Evolutionary conservation across 2,797 vertebrate genomes (phyloP), one percentile per base, ranked within the genome.

Genomic region (Ataeniobius toweri): DNA sequence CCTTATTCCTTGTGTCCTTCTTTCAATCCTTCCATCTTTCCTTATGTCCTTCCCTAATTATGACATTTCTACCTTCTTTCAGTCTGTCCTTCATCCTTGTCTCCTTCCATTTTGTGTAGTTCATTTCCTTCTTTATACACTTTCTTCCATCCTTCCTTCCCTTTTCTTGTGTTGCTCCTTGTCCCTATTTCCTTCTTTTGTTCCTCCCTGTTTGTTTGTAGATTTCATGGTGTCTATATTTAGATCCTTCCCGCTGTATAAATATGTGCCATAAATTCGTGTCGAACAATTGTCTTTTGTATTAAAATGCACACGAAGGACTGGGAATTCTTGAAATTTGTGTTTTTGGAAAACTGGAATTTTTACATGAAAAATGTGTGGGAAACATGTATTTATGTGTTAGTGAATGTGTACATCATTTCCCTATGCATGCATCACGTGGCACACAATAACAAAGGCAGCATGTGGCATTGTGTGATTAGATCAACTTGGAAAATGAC

Each of bases 401-500:
- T 31, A 28, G 5, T 31, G 58, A 18, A 28, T 20, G 2, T 36
- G 59, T 36, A 28, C 59, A 13, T 26, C 10, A 26, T 26, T 59
- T 79, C 61, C 63, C n/a, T 79, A 44, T 82, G 13, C 61, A 22
- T 75, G 6, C 63, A 68, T 73, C 84, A 86, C 72, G 67, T 83
- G 83, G 31, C 31, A 51, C 53, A 24, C 76, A 56, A 74, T 41
- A 59, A 36, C 72, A 78, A 73, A 77, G 67, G 75, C 61, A 8
- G 84, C 89, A 90, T 80, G 85, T 89, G 91, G 93, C 90, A 84
- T 85, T 81, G 73, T 88, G 93, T 83, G 91, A 91, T 93, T 85
- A 85, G 82, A 75, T 80, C 77, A 83, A 88, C 89, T 85, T 82
- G 72, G 86, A 85, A 92, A 93, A 88, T 31, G 41, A 85, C 75